Conservation (phyloP, 2,797 vertebrate species). For the Channallabes apus region DNA sequence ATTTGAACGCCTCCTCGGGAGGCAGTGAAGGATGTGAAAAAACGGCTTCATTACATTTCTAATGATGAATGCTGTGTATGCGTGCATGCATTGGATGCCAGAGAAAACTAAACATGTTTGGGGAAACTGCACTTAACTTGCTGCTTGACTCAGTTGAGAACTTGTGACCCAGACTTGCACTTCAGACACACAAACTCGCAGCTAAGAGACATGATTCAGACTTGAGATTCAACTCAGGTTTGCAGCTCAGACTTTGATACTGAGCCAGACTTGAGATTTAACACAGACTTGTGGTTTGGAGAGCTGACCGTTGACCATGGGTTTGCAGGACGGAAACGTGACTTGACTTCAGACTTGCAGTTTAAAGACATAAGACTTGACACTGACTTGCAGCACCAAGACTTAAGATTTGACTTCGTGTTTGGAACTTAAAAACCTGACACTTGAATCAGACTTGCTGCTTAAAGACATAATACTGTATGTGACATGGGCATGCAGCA, state of each 20-base stretch:
- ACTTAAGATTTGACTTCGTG: neutral
- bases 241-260: neutral
- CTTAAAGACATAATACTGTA: neutral
- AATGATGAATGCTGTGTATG: neutral
- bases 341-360: neutral
- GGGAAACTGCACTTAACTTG: neutral
- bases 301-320: no score
- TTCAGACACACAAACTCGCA: neutral
- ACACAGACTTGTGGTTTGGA: neutral
- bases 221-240: neutral
- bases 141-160: neutral
- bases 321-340: no score
- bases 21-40: constrained; percentile 31
- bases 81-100: neutral
- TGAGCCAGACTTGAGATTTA: neutral
- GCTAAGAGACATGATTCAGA: neutral
- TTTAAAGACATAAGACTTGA: neutral
- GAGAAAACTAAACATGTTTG: neutral
- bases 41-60: neutral
- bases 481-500: neutral
- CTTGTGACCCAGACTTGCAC: neutral
- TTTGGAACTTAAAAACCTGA: no score
- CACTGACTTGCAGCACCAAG: neutral
- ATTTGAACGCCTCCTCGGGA: constrained; percentile 39
- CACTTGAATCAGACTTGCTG: no score